phyloP scores from a whole-genome alignment of 2,888 invertebrate species.

The Eupsilia transversa region DNA sequence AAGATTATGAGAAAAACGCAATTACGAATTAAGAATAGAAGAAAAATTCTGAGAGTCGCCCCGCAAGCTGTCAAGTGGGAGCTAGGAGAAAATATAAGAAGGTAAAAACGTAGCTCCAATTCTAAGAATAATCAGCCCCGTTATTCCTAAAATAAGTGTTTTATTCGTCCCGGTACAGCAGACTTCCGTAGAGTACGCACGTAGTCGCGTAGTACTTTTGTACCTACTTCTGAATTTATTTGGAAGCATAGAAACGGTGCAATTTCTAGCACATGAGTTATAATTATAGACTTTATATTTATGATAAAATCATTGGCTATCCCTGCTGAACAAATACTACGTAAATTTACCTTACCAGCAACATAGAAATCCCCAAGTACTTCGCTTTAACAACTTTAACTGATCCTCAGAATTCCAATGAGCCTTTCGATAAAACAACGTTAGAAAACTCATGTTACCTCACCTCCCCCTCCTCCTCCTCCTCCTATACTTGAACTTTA shows the following conservation, averaged over 20 bases:
- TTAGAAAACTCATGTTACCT: slow-evolving; percentile 29
- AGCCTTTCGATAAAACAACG: slow-evolving; percentile 26
- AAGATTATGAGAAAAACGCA: no score
- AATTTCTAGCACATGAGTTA: background rate
- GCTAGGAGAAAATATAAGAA: no score
- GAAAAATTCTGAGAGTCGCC: no score
- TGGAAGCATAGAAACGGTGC: background rate
- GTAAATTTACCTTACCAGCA: background rate
- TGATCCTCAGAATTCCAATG: slow-evolving; percentile 31
- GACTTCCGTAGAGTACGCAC: no score
- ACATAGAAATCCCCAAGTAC: background rate
- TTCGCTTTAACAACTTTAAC: background rate
- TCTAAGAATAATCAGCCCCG: no score
- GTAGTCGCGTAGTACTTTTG: no score
- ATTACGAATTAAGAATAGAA: no score
- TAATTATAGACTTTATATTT: background rate
- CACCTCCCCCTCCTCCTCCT: no score
- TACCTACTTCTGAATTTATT: background rate
- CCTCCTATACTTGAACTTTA: slow-evolving; percentile 33
- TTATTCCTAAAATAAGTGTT: no score
- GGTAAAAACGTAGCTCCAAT: no score
- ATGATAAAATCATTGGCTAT: background rate
- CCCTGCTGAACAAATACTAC: background rate
- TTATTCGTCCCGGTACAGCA: no score
- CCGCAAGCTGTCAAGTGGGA: no score